These are phyloP conservation scores for Holacanthella duospinosa DNA, from an alignment of 2,888 invertebrate species.

Conservation along the genomic window DNA sequence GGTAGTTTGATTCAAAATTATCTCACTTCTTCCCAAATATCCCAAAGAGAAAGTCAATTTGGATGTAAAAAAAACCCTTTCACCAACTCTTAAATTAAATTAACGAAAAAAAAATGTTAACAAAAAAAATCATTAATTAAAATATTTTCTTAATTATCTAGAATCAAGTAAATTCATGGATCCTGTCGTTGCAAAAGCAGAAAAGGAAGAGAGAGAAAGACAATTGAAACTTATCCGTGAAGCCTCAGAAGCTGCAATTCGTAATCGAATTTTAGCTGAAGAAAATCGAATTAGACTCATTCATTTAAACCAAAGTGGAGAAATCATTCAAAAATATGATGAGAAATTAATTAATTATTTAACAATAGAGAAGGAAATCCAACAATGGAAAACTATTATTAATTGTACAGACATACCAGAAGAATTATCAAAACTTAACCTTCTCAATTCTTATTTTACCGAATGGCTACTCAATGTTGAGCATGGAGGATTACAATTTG, in stretches of 20 bases:
- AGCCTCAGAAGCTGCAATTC: conserved; percentile 15
- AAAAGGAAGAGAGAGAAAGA: conserved; percentile 15
- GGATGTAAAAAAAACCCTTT: too few relatives aligned
- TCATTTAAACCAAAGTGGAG: conserved; percentile 24
- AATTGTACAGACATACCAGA: conserved; percentile 30
- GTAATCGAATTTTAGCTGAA: conserved; percentile 16
- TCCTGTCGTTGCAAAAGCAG: not conserved
- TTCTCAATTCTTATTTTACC: conserved; percentile 30
- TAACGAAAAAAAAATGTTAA: too few relatives aligned
- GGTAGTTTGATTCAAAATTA: too few relatives aligned
- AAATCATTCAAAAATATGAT: conserved; percentile 14
- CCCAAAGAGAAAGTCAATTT: too few relatives aligned
- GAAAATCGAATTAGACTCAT: conserved; percentile 14
- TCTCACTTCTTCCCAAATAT: too few relatives aligned
- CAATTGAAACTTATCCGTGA: conserved; percentile 13
- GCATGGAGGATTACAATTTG: conserved; percentile 16
- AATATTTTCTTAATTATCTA: not conserved
- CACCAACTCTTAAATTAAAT: too few relatives aligned
- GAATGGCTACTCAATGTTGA: conserved; percentile 26
- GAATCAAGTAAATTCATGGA: not conserved
- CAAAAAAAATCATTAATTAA: too few relatives aligned
- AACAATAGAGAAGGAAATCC: not conserved
- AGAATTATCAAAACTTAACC: conserved; percentile 26
- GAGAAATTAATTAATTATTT: not conserved
- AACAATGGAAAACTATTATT: conserved; percentile 24